These are phyloP conservation scores for Bombus impatiens DNA, from an alignment of 1,140 invertebrate species.

Conservation along the genomic window DNA sequence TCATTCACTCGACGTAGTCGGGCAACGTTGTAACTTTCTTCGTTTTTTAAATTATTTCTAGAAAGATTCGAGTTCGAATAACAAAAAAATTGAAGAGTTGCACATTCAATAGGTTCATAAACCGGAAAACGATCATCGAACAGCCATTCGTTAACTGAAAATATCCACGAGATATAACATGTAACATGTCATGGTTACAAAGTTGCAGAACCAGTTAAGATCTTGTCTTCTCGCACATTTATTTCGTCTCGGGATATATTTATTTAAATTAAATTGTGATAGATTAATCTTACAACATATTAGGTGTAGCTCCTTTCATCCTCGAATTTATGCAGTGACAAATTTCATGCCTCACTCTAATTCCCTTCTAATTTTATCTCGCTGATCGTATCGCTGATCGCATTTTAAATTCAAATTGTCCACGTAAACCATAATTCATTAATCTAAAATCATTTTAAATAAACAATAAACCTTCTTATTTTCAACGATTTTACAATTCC, in stretches of 20 bases:
- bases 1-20: too few species aligned
- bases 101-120: too few species aligned
- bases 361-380: background rate
- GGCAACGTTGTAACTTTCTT: too few species aligned
- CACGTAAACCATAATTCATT: background rate
- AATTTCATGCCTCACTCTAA: background rate
- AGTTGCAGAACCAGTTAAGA: slow-evolving; percentile 9
- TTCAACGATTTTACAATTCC: background rate
- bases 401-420: background rate
- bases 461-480: background rate
- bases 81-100: too few species aligned
- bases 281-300: background rate
- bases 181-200: background rate
- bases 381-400: too few species aligned
- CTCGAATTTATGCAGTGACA: background rate
- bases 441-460: background rate
- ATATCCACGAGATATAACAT: background rate
- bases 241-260: background rate
- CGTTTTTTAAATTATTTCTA: too few species aligned
- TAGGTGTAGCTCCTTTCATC: too few species aligned
- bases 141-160: background rate
- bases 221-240: background rate
- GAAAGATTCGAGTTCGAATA: too few species aligned
- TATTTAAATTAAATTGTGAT: background rate
- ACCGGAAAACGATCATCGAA: too few species aligned